Base-by-base conservation (phyloP, 1,140 invertebrate genomes). In the Delia radicum region DNA sequence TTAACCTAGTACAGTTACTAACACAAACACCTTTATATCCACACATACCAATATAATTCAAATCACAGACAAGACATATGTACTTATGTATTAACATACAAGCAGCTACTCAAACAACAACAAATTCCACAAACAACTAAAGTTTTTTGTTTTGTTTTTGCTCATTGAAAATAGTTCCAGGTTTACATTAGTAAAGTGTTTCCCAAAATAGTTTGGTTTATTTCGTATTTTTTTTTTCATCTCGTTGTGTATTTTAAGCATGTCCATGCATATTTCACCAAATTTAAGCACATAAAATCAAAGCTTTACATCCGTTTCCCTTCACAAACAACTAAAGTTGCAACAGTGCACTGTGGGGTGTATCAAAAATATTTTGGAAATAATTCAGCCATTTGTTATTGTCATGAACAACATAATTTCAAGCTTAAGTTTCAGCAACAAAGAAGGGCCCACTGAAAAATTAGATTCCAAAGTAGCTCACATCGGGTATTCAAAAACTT, bases 181-280 rank as follows among this genome's bases (percentile, higher is more conserved):
- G 28, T 65, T 31, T 65, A 28, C 62, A 65, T 65, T 65, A 65
- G 62, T 28, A 27, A 28, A 65, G 62, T 65, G 62, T 65, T 65
- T 65, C 18, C 62, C 62, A 65, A 65, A 65, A 15, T 28, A 65
- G 27, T 65, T 65, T 65, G 62, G 62, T 65, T 65, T 65, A 27
- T 27, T 62, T 63, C 12, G 6, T 42, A 42, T 13, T 42, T 42
- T 37, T 55, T 21, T 28, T 28, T 29, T 29, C 12, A 3, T 65
- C 3, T 65, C 6, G 62, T 29, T 65, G 24, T 42, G n/a, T 42
- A 42, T 26, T 65, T 65, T 42, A 12, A 27, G 4, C 5, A 15
- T 65, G 62, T 65, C 62, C 28, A 65, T 65, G 62, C 62, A 65
- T 65, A 65, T 65, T 65, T 65, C 28, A n/a, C 62, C 62, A 65